Evolutionary conservation across 2,888 invertebrate species (phyloP), one percentile per base, ranked within the genome.

Genomic region (Harpagoxenus sublaevis): DNA sequence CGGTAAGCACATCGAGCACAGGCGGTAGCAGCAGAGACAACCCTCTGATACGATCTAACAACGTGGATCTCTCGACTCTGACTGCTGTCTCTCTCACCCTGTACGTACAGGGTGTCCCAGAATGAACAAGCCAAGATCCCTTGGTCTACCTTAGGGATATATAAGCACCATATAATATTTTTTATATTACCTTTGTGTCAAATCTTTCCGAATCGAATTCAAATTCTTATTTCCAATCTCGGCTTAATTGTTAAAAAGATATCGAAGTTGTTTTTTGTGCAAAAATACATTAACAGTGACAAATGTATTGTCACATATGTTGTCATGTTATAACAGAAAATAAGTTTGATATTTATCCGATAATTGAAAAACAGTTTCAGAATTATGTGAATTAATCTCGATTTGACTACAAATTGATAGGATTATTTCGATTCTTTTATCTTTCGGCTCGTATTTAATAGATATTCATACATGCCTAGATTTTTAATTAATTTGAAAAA

Each of bases 11-110:
- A 89, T 91, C 84, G 86, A 74, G 84, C 82, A 75, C 84, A 85
- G 86, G 78, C 87, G 86, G 85, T 86, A 86, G 84, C 89, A 87
- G 88, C 89, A 91, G 91, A 92, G 92, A 92, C 92, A 92, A 91
- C 89, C 88, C 84, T 88, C 86, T 85, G 88, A 89, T 89, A 90
- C 87, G 83, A 91, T 91, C 91, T 91, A 90, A 90, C 85, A 81
- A 84, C 87, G 87, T 81, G 73, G 12, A 87, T 87, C 87, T 85
- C 73, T 31, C 77, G 60, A 77, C 73, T 74, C 84, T 63, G 71
- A 70, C 60, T 79, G 70, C 78, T 79, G 60, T 84, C 79, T 86
- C 70, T 79, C 60, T 77, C 51, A 35, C 45, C 15, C 66, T 70
- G 23, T n/a, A 48, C 18, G 35, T 79, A 79, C 60, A 71, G 70